phyloP scores from a whole-genome alignment of 1,140 invertebrate species.

The Antheraea pernyi region DNA sequence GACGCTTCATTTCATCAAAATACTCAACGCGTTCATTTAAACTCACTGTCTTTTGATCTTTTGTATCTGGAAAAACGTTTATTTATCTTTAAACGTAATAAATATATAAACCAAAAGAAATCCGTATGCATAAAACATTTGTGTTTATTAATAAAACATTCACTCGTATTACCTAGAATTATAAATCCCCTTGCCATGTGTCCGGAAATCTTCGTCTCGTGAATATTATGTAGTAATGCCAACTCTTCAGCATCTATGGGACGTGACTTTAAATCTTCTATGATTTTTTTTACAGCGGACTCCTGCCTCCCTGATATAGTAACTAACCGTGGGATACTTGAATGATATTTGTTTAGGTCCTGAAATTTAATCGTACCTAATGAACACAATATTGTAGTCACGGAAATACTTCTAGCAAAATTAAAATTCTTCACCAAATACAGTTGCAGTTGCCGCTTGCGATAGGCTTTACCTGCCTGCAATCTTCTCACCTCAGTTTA shows the following conservation, averaged over 20 bases:
- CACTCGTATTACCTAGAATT: constrained; percentile 56
- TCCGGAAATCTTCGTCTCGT: constrained; percentile 76
- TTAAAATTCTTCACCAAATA: no score
- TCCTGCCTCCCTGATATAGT: constrained; percentile 56
- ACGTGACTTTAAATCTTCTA: constrained; percentile 45
- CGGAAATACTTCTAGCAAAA: no score
- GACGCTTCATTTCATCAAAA: constrained; percentile 44
- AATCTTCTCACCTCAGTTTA: no score
- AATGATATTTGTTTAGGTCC: constrained; percentile 46
- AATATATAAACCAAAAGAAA: not conserved
- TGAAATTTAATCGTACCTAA: constrained; percentile 25
- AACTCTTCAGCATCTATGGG: constrained; percentile 80
- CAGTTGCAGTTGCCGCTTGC: no score
- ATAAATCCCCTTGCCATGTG: constrained; percentile 82
- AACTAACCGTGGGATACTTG: constrained; percentile 46
- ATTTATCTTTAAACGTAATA: constrained; percentile 34
- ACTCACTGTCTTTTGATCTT: constrained; percentile 53
- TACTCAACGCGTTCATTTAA: constrained; percentile 70
- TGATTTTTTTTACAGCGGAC: constrained; percentile 35
- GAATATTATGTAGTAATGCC: constrained; percentile 77
- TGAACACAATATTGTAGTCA: not conserved
- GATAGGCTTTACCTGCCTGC: no score
- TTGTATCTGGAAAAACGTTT: constrained; percentile 65
- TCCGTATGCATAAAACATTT: no score
- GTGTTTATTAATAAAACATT: no score